Evolutionary conservation across 2,113 vertebrate species (phyloP).

Genomic region (Otocyon megalotis): DNA sequence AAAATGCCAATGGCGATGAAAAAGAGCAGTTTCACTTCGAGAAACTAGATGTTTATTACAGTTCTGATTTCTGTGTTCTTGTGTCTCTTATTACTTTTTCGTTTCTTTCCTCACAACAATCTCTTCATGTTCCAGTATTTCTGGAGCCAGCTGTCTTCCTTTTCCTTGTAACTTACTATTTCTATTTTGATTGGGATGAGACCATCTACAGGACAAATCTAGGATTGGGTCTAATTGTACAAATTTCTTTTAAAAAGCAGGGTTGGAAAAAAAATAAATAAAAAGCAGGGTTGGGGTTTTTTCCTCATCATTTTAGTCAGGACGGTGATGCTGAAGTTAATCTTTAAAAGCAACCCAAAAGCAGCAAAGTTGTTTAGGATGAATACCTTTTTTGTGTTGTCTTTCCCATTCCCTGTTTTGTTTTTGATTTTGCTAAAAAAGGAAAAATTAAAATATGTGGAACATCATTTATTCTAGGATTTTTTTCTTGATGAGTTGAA

Average conservation of each 20-base stretch:
- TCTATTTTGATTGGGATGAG: background rate
- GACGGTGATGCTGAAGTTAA: background rate
- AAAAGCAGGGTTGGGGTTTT: too few relatives aligned
- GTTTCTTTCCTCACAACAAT: background rate
- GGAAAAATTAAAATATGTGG: background rate
- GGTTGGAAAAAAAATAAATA: too few relatives aligned
- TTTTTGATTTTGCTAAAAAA: conserved; percentile 45
- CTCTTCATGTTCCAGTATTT: background rate
- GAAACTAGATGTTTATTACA: background rate
- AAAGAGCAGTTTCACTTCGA: background rate
- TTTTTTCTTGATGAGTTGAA: conserved; percentile 51
- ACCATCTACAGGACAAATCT: background rate
- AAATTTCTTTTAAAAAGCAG: background rate
- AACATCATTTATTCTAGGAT: conserved; percentile 29
- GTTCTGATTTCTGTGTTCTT: conserved; percentile 3
- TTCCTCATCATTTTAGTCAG: background rate
- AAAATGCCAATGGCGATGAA: background rate
- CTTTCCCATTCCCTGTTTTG: background rate
- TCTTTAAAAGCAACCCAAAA: background rate
- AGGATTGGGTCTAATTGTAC: background rate
- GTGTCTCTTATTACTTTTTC: background rate
- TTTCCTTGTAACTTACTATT: conserved; percentile 6
- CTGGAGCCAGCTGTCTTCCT: background rate
- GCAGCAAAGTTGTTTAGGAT: background rate
- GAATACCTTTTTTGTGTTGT: background rate